Base-by-base conservation (phyloP, 2,888 invertebrate genomes). In the Pollenia amentaria region DNA sequence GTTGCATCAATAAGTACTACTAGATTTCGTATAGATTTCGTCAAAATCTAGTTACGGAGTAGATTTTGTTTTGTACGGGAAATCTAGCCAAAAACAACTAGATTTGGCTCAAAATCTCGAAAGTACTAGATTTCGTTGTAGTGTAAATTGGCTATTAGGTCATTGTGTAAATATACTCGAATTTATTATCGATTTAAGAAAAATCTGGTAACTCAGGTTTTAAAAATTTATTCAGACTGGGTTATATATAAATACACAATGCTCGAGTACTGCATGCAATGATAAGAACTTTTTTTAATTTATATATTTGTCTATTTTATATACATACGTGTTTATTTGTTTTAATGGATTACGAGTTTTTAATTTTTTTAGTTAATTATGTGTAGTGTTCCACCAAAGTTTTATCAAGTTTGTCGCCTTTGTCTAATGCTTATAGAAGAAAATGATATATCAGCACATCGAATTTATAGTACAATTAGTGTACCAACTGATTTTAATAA, bases 361-460 rank as follows among this genome's bases (percentile, higher is more conserved):
- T 44, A 60, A 64, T 55, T 64, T 38, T 72, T 79, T 77, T 84
- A 51, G 48, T 83, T 70, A 96, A 96, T 96, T 96, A 97, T 97
- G 97, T 97, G 96, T 96, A 96, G 96, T 95, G 96, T 97, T 96
- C 97, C 97, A 95, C 96, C 96, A 95, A 97, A 97, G 96, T 97
- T 97, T 95, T 97, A 97, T 95, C 97, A 97, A 96, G 96, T 97
- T 95, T 97, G 97, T 96, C 97, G 97, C 95, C 96, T 97, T 95
- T 97, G 97, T 96, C 96, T 97, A 96, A 97, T 97, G 94, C 94
- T 95, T 94, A 95, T 95, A 94, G 95, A 95, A 94, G 95, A 95
- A 94, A 94, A 95, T 95, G 96, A 96, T 95, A 95, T 94, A 95
- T 95, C 94, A 95, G 95, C 95, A 95, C 90, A 93, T 88, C 92